phyloP scores from a whole-genome alignment of 2,888 invertebrate genomes.

The Drosophila quasianomalipes region DNA sequence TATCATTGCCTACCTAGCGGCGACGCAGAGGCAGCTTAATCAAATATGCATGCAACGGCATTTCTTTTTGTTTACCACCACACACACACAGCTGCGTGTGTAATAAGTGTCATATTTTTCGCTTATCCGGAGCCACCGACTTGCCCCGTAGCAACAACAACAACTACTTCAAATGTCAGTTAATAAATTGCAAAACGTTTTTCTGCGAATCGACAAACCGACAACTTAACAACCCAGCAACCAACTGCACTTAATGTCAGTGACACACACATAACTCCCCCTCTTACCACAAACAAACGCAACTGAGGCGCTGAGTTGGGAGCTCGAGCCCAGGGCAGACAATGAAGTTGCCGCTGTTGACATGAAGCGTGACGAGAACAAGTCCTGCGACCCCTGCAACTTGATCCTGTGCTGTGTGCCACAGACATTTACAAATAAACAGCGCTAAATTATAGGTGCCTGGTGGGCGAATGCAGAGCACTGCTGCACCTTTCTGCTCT shows the following conservation, averaged over 20 bases:
- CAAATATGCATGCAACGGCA: slow-evolving; percentile 65
- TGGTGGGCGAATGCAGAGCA: slow-evolving; percentile 54
- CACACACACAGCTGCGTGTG: slow-evolving; percentile 48
- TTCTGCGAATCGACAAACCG: slow-evolving; percentile 68
- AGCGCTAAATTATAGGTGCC: slow-evolving; percentile 79
- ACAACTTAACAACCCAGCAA: slow-evolving; percentile 40
- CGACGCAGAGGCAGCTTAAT: slow-evolving; percentile 58
- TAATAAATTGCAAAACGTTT: slow-evolving; percentile 76
- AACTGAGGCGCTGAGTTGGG: slow-evolving; percentile 17
- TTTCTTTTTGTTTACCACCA: slow-evolving; percentile 46
- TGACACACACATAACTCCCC: slow-evolving; percentile 41
- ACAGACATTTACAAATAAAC: slow-evolving; percentile 81
- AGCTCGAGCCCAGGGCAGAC: slow-evolving; percentile 44
- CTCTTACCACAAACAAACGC: slow-evolving; percentile 1
- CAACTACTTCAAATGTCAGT: slow-evolving; percentile 71
- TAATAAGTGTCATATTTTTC: slow-evolving; percentile 67
- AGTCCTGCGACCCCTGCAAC: slow-evolving; percentile 52
- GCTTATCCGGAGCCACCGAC: slow-evolving; percentile 27
- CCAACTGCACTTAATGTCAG: slow-evolving; percentile 74
- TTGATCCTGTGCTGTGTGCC: slow-evolving; percentile 49
- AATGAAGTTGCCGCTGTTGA: slow-evolving; percentile 74
- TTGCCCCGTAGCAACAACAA: slow-evolving; percentile 14
- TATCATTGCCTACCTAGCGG: slow-evolving; percentile 62
- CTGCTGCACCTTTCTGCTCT: slow-evolving; percentile 11
- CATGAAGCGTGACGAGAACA: slow-evolving; percentile 69